Base-by-base conservation (phyloP, 2,888 invertebrate species). In the Muschampia plurimacula region DNA sequence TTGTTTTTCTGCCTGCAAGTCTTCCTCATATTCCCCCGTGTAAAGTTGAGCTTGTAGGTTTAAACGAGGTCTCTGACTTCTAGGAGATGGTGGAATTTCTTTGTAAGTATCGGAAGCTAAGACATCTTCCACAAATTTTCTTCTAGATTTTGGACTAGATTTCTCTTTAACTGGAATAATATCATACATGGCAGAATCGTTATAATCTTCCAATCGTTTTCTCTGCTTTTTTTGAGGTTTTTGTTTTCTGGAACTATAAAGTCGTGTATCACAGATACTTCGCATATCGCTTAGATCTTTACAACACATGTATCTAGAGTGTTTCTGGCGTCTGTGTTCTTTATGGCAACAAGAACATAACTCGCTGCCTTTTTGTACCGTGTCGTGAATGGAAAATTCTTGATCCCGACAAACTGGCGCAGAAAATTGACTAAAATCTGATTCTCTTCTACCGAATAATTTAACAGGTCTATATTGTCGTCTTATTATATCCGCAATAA, bases 121-220 rank as follows among this genome's bases (percentile, higher is more conserved):
- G 49, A 82, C 75, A 75, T 89, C 85, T 71, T 86, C 86, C 9
- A 77, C 75, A 78, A 88, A 87, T 77, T 91, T 93, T 74, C 85
- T 83, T 76, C 88, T 86, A 1, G 87, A 80, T 78, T 91, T 92
- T 1, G 92, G 92, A 76, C 91, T 93, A 1, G 89, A 84, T 77
- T 88, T 92, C 80, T 94, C 93, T 78, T 90, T 93, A 2, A 94
- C 93, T 2, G 93, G 93, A 44, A 93, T 80, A 41, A 92, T 73
- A 72, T 94, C 93, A 74, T 93, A 93, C 46, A 87, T 76, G 13
- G 84, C 85, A 36, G 90, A 86, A 77, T 92, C 86, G 75, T 91
- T 88, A 69, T 88, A 89, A 65, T 89, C 84, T 52, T 80, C 83
- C 52, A 78, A 70, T 36, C 81, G 78, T 57, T 75, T 80, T 69